Evolutionary conservation across 2,113 vertebrate species (phyloP).

Genomic region (Bungarus multicinctus): DNA sequence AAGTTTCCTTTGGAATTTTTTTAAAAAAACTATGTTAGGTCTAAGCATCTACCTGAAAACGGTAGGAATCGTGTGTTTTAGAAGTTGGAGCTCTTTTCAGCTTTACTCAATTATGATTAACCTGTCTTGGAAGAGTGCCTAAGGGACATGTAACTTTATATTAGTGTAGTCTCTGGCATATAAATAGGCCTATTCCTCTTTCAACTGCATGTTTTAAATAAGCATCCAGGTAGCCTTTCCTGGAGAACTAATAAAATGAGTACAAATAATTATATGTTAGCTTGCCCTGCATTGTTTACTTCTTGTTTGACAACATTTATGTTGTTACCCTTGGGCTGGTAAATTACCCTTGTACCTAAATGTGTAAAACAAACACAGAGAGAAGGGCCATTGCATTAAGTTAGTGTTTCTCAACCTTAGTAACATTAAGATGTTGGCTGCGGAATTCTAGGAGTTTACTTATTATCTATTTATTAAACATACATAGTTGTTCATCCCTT

Average conservation of each 20-base stretch:
- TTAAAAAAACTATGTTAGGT: not conserved
- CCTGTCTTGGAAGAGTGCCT: not conserved
- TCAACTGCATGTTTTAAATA: not conserved
- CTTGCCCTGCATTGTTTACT: not conserved
- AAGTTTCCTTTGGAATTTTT: not conserved
- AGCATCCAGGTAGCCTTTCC: not conserved
- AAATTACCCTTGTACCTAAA: not conserved
- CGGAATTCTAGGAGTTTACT: not conserved
- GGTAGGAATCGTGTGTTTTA: not conserved
- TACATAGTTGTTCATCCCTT: not conserved
- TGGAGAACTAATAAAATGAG: not conserved
- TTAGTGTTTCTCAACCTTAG: not conserved
- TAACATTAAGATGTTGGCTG: not conserved
- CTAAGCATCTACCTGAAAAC: not conserved
- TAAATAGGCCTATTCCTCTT: not conserved
- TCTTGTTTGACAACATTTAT: not conserved
- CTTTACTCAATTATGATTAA: not conserved
- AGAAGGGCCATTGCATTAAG: not conserved
- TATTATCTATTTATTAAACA: not conserved
- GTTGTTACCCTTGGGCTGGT: not conserved
- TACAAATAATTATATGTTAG: not conserved
- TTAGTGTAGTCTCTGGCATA: not conserved
- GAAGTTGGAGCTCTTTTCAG: not conserved
- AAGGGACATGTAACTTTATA: not conserved
- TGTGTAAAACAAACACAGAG: not conserved